Evolutionary conservation across 2,113 vertebrate genomes (phyloP).

Genomic region (Corythoichthys intestinalis): DNA sequence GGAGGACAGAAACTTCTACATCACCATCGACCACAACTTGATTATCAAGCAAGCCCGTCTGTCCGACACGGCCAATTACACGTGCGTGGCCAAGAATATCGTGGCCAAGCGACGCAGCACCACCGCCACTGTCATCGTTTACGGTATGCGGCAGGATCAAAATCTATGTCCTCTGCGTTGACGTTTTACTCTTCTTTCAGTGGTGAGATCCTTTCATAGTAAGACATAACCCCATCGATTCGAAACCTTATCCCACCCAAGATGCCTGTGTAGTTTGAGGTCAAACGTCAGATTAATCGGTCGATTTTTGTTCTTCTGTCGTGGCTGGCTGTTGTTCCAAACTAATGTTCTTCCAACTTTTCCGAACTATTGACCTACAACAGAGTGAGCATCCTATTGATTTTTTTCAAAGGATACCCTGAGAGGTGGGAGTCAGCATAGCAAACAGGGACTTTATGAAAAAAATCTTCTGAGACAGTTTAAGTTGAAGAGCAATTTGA

Average conservation of each 20-base stretch:
- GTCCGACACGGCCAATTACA: constrained; percentile 93
- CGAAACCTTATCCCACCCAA: background rate
- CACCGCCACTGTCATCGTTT: constrained; percentile 89
- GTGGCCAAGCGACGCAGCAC: constrained; percentile 91
- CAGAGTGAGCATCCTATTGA: background rate
- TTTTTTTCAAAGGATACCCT: background rate
- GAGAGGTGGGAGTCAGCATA: background rate
- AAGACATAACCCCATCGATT: background rate
- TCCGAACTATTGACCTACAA: background rate
- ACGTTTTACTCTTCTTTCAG: background rate
- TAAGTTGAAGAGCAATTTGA: background rate
- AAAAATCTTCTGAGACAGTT: background rate
- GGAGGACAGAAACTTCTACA: constrained; percentile 93
- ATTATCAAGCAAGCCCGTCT: constrained; percentile 96
- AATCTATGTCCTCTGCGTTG: background rate
- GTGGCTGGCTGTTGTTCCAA: background rate
- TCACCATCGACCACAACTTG: constrained; percentile 94
- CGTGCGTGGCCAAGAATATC: constrained; percentile 93
- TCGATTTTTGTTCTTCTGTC: background rate
- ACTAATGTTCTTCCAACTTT: background rate
- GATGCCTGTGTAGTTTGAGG: background rate
- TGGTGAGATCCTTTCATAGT: background rate
- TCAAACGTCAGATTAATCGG: background rate
- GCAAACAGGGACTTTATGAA: background rate
- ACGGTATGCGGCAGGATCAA: constrained; percentile 72